Evolutionary conservation across 2,797 vertebrate genomes (phyloP), one percentile per base, ranked within the genome.

Genomic region (Acanthurus tractus): DNA sequence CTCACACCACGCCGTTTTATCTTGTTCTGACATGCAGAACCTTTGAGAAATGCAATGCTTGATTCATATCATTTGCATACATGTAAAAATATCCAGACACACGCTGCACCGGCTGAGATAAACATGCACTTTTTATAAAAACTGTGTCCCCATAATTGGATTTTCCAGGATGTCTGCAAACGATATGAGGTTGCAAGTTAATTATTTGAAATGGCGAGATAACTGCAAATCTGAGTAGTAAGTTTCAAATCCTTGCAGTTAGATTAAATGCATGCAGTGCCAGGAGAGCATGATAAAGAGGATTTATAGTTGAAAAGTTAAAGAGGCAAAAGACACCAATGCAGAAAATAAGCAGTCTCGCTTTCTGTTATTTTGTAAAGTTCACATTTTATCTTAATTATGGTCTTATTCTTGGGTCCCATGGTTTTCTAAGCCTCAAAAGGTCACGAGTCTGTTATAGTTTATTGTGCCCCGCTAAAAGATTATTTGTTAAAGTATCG

Each of bases 331-430:
- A 67, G 15, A 74, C 3, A 25, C 4, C 0, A 25, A 18, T 17
- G 25, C 22, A 48, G 12, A 63, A 75, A 59, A 54, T 9, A 52
- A 53, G 45, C 14, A 8, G 5, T 46, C 69, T 15, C 62, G 65
- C 40, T 55, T 77, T 57, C 53, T 64, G 71, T 79, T 57, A 74
- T 70, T 72, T 69, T 73, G 36, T 15, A 70, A 72, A 81, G 68
- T 83, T 87, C 59, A 81, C 15, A 29, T 70, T 85, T 85, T 58
- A 68, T 82, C 69, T 70, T 57, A 59, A 75, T 76, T 71, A 74
- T 77, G 70, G 54, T 52, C 1, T 50, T 18, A 58, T 66, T 74
- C 23, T 81, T 61, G 6, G 8, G 17, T 42, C 75, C 12, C 12
- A 54, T 56, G 23, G 44, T 66, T 77, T 80, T 79, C 17, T 54